These are phyloP conservation scores for Pica pica DNA, from an alignment of 2,113 vertebrate genomes.

Conservation along the genomic window DNA sequence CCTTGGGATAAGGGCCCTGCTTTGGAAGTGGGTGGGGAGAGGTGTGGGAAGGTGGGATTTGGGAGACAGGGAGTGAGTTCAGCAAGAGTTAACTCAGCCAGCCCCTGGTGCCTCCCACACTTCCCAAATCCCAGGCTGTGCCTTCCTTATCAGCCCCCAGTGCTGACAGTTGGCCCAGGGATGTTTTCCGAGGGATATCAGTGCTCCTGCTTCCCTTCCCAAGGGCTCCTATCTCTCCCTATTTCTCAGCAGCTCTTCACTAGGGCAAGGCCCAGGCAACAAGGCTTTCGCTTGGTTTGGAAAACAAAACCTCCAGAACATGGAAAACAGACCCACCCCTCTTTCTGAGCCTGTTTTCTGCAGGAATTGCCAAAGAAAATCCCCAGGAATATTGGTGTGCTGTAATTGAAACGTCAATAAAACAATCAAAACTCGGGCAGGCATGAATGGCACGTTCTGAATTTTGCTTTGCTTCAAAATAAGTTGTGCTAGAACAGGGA, in stretches of 20 bases:
- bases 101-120: background rate
- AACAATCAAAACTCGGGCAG: background rate
- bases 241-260: background rate
- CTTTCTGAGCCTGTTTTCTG: background rate
- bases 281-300: background rate
- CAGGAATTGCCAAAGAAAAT: background rate
- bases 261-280: background rate
- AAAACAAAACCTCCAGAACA: background rate
- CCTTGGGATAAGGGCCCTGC: accelerated
- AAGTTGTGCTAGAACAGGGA: background rate
- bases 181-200: conserved; percentile 47
- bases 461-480: background rate
- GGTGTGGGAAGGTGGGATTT: background rate
- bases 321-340: background rate
- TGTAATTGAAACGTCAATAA: background rate
- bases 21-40: accelerated
- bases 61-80: background rate
- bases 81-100: background rate
- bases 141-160: background rate
- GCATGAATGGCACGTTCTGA: background rate
- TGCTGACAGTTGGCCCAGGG: conserved; percentile 13
- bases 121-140: background rate
- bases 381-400: no score
- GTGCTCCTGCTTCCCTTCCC: background rate
- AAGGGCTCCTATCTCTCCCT: background rate